These are phyloP conservation scores for Hyles euphorbiae DNA, from an alignment of 1,140 invertebrate species.

Conservation along the genomic window DNA sequence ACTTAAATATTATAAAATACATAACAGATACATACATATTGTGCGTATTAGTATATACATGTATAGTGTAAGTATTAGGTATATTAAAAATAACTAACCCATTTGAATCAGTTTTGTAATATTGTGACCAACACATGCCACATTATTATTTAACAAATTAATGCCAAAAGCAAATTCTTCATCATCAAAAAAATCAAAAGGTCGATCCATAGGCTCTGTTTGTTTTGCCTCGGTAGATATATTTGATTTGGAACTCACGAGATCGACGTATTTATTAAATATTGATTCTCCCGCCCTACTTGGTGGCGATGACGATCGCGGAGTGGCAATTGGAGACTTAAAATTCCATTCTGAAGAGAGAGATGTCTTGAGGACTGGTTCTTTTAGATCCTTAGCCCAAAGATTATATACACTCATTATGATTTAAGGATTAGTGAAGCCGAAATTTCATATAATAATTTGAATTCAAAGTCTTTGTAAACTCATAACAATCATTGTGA, in stretches of 20 bases:
- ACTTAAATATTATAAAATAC: no score
- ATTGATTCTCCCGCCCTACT: conserved; percentile 47
- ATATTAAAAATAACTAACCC: conserved; percentile 32
- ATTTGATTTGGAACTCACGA: conserved; percentile 53
- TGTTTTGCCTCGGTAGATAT: conserved; percentile 36
- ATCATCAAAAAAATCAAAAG: conserved; percentile 61
- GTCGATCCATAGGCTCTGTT: conserved; percentile 45
- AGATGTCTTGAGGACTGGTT: conserved; percentile 34
- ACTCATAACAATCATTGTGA: neutral
- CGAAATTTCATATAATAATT: neutral
- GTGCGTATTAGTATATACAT: no score
- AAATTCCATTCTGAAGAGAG: conserved; percentile 36
- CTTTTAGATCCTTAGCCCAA: conserved; percentile 36
- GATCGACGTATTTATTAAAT: conserved; percentile 50
- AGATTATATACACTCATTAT: conserved; percentile 48
- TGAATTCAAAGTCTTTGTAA: no score
- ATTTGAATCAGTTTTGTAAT: conserved; percentile 62
- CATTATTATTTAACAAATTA: conserved; percentile 59
- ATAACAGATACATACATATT: no score
- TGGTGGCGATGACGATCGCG: conserved; percentile 36
- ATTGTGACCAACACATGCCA: conserved; percentile 61
- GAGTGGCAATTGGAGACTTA: conserved; percentile 30
- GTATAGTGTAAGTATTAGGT: no score
- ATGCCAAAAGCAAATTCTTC: conserved; percentile 64
- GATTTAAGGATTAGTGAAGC: conserved; percentile 18